Evolutionary conservation across 92 coral and sea anemone genomes (phyloP).

Genomic region (Epizoanthus illoricatus): DNA sequence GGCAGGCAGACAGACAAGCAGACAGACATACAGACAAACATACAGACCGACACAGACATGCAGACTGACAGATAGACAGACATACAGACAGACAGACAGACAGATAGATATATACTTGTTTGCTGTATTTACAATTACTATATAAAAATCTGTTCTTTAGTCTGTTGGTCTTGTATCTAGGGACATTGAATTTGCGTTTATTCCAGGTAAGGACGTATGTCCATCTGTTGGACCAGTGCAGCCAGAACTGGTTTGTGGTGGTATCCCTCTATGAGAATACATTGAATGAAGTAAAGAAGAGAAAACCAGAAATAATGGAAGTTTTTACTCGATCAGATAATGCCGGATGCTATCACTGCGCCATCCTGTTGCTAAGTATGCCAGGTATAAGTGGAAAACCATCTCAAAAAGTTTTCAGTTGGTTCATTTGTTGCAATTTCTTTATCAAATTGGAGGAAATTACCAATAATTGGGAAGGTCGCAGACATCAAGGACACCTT

Average conservation of each 20-base stretch:
- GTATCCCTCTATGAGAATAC: slow-evolving; percentile 21
- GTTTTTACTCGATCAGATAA: slow-evolving; percentile 22
- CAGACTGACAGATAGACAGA: no score
- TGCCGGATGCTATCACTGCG: slow-evolving; percentile 42
- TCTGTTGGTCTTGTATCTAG: no score
- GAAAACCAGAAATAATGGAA: neutral
- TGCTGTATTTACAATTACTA: no score
- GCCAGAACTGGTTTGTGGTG: slow-evolving; percentile 37
- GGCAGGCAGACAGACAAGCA: no score
- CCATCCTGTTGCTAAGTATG: slow-evolving; percentile 24
- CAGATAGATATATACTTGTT: no score
- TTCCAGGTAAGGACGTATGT: slow-evolving; percentile 34
- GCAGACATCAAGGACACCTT: neutral
- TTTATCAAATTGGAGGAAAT: slow-evolving; percentile 7
- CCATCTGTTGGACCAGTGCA: slow-evolving; percentile 35
- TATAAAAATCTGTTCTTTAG: no score
- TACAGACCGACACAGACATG: no score
- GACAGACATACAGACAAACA: no score
- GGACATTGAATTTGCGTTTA: neutral
- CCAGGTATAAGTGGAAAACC: slow-evolving; percentile 42
- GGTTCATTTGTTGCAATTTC: slow-evolving; percentile 3
- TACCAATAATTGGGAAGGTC: slow-evolving; percentile 36
- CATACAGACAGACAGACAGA: no score
- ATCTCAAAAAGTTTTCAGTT: slow-evolving; percentile 4
- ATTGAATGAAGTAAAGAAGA: slow-evolving; percentile 18